Conservation (phyloP, 2,113 vertebrate genomes). For the Datnioides undecimradiatus region DNA sequence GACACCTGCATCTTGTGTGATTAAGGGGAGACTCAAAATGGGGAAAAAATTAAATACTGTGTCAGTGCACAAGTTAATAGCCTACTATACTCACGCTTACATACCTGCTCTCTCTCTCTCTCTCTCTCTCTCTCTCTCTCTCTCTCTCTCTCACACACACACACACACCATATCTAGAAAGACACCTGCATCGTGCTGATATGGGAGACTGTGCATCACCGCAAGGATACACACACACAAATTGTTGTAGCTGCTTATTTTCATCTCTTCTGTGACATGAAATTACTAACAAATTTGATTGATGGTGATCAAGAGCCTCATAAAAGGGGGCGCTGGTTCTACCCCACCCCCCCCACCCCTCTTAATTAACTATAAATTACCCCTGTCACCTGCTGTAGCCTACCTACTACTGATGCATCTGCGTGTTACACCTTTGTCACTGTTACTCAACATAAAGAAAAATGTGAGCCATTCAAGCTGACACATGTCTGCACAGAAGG, state of each 20-base stretch:
- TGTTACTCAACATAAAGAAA: background rate
- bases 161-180: conserved; percentile 37
- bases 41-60: conserved; percentile 8
- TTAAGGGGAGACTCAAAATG: conserved; percentile 46
- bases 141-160: background rate
- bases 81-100: conserved; percentile 6
- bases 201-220: conserved; percentile 37
- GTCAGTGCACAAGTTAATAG: conserved; percentile 29
- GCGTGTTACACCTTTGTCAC: conserved; percentile 37
- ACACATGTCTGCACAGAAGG: conserved; percentile 7
- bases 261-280: conserved; percentile 49
- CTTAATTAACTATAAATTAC: conserved; percentile 71
- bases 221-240: conserved; percentile 19
- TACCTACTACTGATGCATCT: conserved; percentile 14
- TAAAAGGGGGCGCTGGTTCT: conserved; percentile 45
- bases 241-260: conserved; percentile 41
- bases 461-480: background rate
- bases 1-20: conserved; percentile 59
- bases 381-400: conserved; percentile 14
- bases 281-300: conserved; percentile 63
- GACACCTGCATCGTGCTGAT: conserved; percentile 73
- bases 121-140: background rate
- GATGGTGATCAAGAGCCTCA: conserved; percentile 64
- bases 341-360: conserved; percentile 16
- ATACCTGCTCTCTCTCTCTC: conserved; percentile 1